Conservation (phyloP, 2,797 vertebrate species). For the Kryptopterus vitreolus region DNA sequence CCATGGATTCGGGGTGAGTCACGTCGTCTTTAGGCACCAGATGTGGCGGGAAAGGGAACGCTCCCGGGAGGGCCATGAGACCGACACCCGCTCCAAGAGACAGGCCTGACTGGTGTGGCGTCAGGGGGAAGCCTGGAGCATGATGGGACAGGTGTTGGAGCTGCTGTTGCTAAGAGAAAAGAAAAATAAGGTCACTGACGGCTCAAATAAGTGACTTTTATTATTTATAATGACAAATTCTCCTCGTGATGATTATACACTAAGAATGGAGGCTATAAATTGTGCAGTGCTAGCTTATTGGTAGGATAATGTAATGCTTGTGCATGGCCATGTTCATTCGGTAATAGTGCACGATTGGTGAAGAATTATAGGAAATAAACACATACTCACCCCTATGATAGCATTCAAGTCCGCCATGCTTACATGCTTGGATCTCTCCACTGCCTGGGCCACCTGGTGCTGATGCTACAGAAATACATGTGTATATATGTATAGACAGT, state of each 20-base stretch:
- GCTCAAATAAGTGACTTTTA: neutral
- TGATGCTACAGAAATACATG: conserved; percentile 76
- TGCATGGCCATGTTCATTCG: neutral
- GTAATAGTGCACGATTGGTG: conserved; percentile 6
- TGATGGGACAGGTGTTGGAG: conserved; percentile 94
- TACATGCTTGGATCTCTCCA: conserved; percentile 83
- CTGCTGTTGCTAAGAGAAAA: conserved; percentile 87
- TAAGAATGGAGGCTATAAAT: neutral
- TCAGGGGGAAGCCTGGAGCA: conserved; percentile 79
- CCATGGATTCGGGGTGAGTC: conserved; percentile 77
- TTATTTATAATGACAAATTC: neutral
- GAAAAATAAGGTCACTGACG: neutral
- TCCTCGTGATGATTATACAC: neutral
- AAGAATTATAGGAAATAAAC: conserved; percentile 37
- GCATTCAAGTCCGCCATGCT: conserved; percentile 81
- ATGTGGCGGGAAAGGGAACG: conserved; percentile 75
- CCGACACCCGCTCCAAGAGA: conserved; percentile 72
- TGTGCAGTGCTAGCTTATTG: neutral
- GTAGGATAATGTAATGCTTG: neutral
- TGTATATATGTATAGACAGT: conserved; percentile 5
- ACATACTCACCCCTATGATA: conserved; percentile 85
- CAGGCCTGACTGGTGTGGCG: conserved; percentile 81
- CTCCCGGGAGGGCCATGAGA: conserved; percentile 83
- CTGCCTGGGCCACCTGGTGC: conserved; percentile 82
- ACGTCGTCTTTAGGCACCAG: conserved; percentile 81